Evolutionary conservation across 2,113 vertebrate genomes (phyloP).

Genomic region (Spilogale gracilis): DNA sequence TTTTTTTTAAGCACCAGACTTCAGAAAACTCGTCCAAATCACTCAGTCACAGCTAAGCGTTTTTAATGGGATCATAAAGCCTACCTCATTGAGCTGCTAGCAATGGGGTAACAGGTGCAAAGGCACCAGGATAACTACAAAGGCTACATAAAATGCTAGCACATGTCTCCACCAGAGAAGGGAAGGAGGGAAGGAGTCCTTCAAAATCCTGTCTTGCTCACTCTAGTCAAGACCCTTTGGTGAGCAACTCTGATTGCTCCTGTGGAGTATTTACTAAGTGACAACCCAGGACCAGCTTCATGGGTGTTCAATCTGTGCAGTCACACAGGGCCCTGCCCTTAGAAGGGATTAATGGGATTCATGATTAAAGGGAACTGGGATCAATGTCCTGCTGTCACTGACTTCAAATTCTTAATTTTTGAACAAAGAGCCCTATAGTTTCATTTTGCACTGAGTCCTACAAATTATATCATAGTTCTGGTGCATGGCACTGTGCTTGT

Average conservation of each 20-base stretch:
- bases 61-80: background rate
- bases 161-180: background rate
- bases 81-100: background rate
- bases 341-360: background rate
- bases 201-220: background rate
- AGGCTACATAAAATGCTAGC: background rate
- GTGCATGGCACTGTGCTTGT: background rate
- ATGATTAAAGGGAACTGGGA: background rate
- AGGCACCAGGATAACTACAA: background rate
- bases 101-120: fast-evolving
- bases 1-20: background rate
- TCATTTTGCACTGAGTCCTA: background rate
- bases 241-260: background rate
- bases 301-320: fast-evolving
- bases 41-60: background rate
- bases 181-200: background rate
- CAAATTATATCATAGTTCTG: background rate
- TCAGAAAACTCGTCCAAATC: background rate
- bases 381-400: background rate
- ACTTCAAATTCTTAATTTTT: background rate
- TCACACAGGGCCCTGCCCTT: background rate
- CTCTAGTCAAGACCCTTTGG: background rate
- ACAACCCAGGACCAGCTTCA: background rate
- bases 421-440: background rate
- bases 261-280: background rate